Base-by-base conservation (phyloP, 2,113 vertebrate genomes). In the Falcunculus frontatus region DNA sequence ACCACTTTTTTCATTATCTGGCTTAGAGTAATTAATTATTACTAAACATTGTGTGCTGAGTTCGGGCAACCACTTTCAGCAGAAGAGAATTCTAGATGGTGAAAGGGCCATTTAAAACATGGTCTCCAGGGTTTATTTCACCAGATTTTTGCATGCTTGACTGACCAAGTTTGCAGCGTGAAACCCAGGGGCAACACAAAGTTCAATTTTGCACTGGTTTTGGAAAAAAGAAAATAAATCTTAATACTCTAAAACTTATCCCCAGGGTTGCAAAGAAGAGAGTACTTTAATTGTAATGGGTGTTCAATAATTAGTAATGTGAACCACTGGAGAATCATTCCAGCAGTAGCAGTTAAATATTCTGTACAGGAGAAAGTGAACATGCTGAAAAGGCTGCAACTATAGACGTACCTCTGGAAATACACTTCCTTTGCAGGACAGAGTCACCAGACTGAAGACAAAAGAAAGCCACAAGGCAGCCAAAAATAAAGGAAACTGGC, bases 121-220 rank as follows among this genome's bases (percentile, higher is more conserved):
- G 52, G 82, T 74, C 87, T 75, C 80, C 60, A 21, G 56, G 69
- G 93, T 86, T 95, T 79, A 49, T 93, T 77, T 92, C 76, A 79
- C 64, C 87, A 39, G 88, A 55, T 56, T 80, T 94, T 92, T 96
- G 87, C 95, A 96, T 23, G 83, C 76, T 91, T 90, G 77, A n/a
- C 70, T 82, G 62, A 39, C 53, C 68, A 73, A 78, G 75, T 29
- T 63, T 94, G 83, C 69, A 92, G 64, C 15, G 52, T 52, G 74
- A 94, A 94, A 47, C 53, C 80, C 72, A 59, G 32, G 39, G 68
- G 81, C 74, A 74, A 56, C 25, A 37, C 30, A 68, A 88, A 77
- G 49, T 84, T 93, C 5, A 5, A 63, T 29, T 75, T 88, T 74
- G 12, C 10, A 3, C 47, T 57, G 35, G 52, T 50, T 84, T 82